These are phyloP conservation scores for Oryzias curvinotus DNA, from an alignment of 2,113 vertebrate genomes.

Conservation along the genomic window DNA sequence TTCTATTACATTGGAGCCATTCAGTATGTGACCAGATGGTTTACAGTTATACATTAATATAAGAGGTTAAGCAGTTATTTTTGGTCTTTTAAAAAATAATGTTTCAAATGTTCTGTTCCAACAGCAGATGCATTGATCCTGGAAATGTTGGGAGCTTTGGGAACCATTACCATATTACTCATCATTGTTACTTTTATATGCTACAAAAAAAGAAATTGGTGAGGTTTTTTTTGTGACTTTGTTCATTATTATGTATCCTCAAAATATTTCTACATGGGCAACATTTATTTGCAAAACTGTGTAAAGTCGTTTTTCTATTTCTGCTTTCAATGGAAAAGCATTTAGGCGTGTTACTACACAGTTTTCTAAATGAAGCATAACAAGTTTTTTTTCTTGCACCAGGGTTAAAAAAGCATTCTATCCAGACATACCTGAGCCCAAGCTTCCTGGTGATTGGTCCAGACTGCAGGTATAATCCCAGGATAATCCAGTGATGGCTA, in stretches of 20 bases:
- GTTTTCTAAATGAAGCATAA: not conserved
- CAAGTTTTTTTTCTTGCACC: slow-evolving; percentile 7
- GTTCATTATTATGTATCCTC: slow-evolving; percentile 5
- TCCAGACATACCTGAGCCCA: slow-evolving; percentile 77
- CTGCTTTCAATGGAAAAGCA: not conserved
- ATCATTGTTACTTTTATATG: slow-evolving; percentile 67
- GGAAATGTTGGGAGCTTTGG: slow-evolving; percentile 74
- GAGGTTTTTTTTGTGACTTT: slow-evolving; percentile 3
- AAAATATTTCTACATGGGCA: not conserved
- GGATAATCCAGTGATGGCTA: not conserved
- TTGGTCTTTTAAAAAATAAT: not conserved
- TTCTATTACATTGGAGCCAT: slow-evolving; percentile 59
- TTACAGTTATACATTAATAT: not conserved
- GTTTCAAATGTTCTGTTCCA: not conserved
- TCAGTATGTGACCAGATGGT: slow-evolving; percentile 50
- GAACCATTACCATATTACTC: slow-evolving; percentile 55
- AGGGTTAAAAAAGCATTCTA: slow-evolving; percentile 77
- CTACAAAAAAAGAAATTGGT: slow-evolving; percentile 81
- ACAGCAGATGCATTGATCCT: slow-evolving; percentile 71
- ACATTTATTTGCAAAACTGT: not conserved
- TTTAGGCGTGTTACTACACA: not conserved
- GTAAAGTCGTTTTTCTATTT: too few relatives aligned
- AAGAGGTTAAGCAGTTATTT: not conserved
- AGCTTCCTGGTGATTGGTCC: slow-evolving; percentile 68
- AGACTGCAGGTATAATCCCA: slow-evolving; percentile 55